These are phyloP conservation scores for Chaenodraco wilsoni DNA, from an alignment of 2,797 vertebrate genomes.

Conservation along the genomic window DNA sequence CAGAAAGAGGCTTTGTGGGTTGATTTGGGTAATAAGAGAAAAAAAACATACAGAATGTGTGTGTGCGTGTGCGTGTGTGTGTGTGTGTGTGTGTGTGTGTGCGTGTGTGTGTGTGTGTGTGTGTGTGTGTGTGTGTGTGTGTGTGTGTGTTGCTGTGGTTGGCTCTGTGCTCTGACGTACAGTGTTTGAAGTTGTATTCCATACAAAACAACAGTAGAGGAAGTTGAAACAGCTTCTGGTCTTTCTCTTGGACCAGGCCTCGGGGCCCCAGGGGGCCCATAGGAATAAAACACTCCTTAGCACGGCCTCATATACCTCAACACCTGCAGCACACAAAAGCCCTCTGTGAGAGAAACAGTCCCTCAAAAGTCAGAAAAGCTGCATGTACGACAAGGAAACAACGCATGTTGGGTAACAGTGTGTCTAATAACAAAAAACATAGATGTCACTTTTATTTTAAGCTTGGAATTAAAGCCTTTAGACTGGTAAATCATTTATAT, in stretches of 20 bases:
- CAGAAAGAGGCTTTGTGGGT: neutral
- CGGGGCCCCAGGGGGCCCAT: constrained; percentile 52
- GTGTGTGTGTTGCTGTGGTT: constrained; percentile 24
- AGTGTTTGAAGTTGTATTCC: constrained; percentile 67
- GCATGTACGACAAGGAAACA: constrained; percentile 37
- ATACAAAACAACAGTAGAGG: constrained; percentile 73
- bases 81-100: no score
- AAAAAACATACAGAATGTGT: constrained; percentile 8
- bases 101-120: neutral
- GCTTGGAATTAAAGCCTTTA: neutral
- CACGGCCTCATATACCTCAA: constrained; percentile 64
- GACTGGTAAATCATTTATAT: neutral
- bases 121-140: constrained; percentile 8
- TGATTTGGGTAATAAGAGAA: constrained; percentile 5
- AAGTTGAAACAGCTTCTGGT: constrained; percentile 76
- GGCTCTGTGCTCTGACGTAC: constrained; percentile 41
- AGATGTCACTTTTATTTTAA: constrained; percentile 3
- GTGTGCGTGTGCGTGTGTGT: constrained; percentile 7
- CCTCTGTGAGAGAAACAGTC: constrained; percentile 61
- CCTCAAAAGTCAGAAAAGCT: constrained; percentile 51
- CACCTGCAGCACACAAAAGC: constrained; percentile 77
- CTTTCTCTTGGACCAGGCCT: constrained; percentile 73
- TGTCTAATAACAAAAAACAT: constrained; percentile 27
- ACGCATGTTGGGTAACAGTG: constrained; percentile 13
- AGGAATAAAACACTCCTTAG: constrained; percentile 65